A percentile compares a stretch with the other conserved stretches of the same genome.
Conservation (phyloP, 2,113 vertebrate genomes). For the Pterocles orientalis region DNA sequence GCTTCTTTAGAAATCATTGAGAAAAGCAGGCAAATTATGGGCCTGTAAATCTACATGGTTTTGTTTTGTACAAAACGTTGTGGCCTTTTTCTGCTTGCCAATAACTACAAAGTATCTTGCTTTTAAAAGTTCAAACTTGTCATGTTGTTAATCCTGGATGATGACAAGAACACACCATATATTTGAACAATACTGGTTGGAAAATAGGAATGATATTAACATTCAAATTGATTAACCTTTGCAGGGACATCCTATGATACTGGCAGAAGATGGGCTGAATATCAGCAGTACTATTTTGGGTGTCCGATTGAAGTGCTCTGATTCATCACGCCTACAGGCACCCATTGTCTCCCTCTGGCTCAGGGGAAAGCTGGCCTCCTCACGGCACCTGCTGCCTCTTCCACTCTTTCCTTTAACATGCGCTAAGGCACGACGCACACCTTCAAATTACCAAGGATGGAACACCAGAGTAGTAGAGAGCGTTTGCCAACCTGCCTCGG, state of each 20-base stretch:
- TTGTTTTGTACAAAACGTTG: background rate
- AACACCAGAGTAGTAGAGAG: background rate
- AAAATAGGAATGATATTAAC: slow-evolving; percentile 52
- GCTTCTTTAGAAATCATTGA: background rate
- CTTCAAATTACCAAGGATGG: background rate
- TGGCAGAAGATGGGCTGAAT: background rate
- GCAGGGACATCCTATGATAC: background rate
- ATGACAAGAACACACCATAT: background rate
- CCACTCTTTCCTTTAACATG: background rate
- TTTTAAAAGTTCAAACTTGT: slow-evolving; percentile 66
- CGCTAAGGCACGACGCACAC: background rate
- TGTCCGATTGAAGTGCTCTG: background rate
- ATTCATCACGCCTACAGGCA: background rate
- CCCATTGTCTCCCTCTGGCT: background rate
- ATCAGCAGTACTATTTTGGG: background rate
- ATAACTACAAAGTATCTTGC: slow-evolving; percentile 28
- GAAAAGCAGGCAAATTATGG: background rate
- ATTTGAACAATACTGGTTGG: slow-evolving; percentile 25
- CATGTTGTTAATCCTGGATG: slow-evolving; percentile 18
- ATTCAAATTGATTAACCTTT: slow-evolving; percentile 62
- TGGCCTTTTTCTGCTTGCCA: slow-evolving; percentile 53
- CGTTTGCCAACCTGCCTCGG: background rate
- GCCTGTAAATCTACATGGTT: background rate
- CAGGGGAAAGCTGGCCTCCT: background rate
- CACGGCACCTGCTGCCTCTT: background rate